These are phyloP conservation scores for Leucophora obtusa DNA, from an alignment of 2,888 invertebrate species.

Conservation along the genomic window DNA sequence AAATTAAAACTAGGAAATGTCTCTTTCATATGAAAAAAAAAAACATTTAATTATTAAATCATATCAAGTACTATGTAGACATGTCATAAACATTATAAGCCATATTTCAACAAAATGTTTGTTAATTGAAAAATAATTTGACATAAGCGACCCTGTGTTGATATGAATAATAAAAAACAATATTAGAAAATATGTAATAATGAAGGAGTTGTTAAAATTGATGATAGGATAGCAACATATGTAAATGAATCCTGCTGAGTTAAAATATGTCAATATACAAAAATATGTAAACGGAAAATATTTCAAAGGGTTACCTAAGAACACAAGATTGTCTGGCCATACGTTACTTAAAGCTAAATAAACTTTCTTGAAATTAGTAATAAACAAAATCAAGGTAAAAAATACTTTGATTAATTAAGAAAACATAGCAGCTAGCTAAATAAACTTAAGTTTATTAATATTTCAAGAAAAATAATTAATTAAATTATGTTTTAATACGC, in stretches of 20 bases:
- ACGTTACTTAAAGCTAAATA: not conserved
- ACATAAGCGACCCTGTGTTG: conserved; percentile 52
- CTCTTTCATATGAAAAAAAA: too few relatives aligned
- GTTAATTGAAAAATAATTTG: conserved; percentile 74
- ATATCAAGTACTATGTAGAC: conserved; percentile 21
- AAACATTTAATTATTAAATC: not conserved
- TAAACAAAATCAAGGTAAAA: not conserved
- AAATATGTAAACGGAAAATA: conserved; percentile 18
- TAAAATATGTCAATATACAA: conserved; percentile 50
- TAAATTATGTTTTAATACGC: conserved; percentile 41
- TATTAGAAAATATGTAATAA: not conserved
- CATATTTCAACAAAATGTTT: conserved; percentile 49
- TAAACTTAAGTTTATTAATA: conserved; percentile 25
- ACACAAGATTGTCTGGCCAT: not conserved
- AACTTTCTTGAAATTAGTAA: not conserved
- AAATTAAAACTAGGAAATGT: too few relatives aligned
- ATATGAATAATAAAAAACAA: not conserved
- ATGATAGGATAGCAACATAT: conserved; percentile 56
- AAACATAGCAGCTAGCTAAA: not conserved
- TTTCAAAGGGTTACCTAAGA: conserved; percentile 27
- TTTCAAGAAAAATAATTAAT: conserved; percentile 50
- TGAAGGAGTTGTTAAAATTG: conserved; percentile 36
- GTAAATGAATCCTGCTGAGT: conserved; percentile 60
- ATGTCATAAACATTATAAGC: conserved; percentile 65
- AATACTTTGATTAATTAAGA: not conserved